Percentiles rank a stretch among this genome's conserved stretches.
Evolutionary conservation across 2,113 vertebrate genomes (phyloP).

Genomic region (Collichthys lucidus): DNA sequence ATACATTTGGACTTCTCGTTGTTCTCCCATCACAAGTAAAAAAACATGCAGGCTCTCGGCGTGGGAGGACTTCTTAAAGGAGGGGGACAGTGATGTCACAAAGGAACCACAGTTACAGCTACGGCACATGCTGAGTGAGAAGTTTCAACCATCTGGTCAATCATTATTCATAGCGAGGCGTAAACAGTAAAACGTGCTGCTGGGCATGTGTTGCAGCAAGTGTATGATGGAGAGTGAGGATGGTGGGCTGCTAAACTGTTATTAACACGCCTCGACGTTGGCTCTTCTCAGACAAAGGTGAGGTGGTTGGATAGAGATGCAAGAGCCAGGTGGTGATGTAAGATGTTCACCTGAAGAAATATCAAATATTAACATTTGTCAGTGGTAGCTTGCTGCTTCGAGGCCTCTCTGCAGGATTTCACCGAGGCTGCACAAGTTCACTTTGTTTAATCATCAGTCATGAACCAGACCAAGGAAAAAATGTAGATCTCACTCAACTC

Average conservation of each 20-base stretch:
- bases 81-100: conserved; percentile 57
- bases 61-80: conserved; percentile 30
- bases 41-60: conserved; percentile 12
- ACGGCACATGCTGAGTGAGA: conserved; percentile 67
- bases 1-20: conserved; percentile 42
- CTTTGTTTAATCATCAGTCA: background rate
- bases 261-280: background rate
- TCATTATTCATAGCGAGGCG: conserved; percentile 69
- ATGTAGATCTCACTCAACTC: background rate
- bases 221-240: conserved; percentile 21
- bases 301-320: background rate
- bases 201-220: conserved; percentile 57
- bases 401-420: background rate
- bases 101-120: conserved; percentile 39
- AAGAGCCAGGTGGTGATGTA: background rate
- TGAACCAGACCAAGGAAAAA: background rate
- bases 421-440: background rate
- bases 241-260: conserved; percentile 25
- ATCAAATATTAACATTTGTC: background rate
- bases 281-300: conserved; percentile 10
- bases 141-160: conserved; percentile 73
- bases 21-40: conserved; percentile 13
- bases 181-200: conserved; percentile 66
- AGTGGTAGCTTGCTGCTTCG: background rate
- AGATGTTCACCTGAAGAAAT: background rate